Conservation (phyloP, 2,113 vertebrate genomes). For the Caracal caracal region DNA sequence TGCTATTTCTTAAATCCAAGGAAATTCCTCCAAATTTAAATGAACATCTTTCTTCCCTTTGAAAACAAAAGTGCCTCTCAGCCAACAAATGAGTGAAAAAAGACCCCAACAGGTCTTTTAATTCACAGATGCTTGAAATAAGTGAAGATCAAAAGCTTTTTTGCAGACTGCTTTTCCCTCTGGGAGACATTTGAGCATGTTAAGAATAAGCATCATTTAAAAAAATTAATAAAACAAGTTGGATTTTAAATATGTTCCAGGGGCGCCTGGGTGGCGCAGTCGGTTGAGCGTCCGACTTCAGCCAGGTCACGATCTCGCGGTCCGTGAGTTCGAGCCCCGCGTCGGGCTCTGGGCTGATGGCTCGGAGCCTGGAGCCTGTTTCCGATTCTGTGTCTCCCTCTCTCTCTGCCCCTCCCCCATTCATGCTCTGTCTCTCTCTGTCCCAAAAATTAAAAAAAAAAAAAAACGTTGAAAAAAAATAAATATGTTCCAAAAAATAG, state of each 20-base stretch:
- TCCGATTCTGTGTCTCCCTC: too few species aligned
- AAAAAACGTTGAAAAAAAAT: too few species aligned
- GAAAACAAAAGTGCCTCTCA: conserved; percentile 70
- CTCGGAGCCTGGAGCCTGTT: too few species aligned
- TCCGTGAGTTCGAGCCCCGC: too few species aligned
- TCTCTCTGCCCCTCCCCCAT: too few species aligned
- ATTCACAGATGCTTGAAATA: conserved; percentile 69
- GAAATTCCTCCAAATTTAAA: conserved; percentile 42
- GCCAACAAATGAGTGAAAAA: conserved; percentile 56
- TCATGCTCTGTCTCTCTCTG: too few species aligned
- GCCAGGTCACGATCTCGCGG: too few species aligned
- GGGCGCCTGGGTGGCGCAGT: too few species aligned
- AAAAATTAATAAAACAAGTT: conserved; percentile 66
- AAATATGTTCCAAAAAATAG: conserved; percentile 61
- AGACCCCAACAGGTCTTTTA: conserved; percentile 67
- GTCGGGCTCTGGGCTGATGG: too few species aligned
- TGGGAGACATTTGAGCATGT: conserved; percentile 54
- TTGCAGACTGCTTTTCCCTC: conserved; percentile 55
- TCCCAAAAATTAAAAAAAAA: too few species aligned
- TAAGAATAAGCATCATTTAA: conserved; percentile 66
- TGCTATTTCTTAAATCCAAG: conserved; percentile 55
- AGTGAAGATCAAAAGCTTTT: conserved; percentile 67
- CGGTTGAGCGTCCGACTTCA: too few species aligned
- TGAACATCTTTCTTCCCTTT: conserved; percentile 47
- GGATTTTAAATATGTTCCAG: conserved; percentile 64